These are phyloP conservation scores for Folsomia manolachei DNA, from an alignment of 2,888 invertebrate genomes.

Conservation along the genomic window DNA sequence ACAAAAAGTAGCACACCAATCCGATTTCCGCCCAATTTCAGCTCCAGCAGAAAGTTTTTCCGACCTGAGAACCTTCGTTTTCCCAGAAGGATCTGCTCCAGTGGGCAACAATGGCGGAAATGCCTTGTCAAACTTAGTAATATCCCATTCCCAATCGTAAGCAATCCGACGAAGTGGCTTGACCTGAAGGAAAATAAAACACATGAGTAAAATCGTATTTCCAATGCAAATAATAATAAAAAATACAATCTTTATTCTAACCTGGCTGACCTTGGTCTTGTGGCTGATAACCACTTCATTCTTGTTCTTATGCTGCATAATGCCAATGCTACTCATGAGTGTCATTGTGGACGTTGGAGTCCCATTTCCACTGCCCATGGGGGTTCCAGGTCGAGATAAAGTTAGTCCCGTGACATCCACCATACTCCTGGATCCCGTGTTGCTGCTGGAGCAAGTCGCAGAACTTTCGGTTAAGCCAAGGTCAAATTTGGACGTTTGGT, in stretches of 20 bases:
- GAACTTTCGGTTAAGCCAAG: neutral
- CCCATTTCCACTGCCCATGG: neutral
- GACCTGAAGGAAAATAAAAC: neutral
- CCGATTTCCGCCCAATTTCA: slow-evolving; percentile 18
- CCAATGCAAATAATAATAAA: neutral
- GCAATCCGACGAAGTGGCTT: slow-evolving; percentile 3
- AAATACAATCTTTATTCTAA: neutral
- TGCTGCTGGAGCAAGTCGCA: too few species aligned
- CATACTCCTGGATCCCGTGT: neutral
- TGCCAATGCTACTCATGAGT: neutral
- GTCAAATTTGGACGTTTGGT: neutral
- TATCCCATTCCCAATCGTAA: slow-evolving; percentile 26
- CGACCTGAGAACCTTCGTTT: slow-evolving; percentile 8
- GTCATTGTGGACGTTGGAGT: neutral
- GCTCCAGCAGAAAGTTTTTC: slow-evolving; percentile 12
- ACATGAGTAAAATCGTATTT: neutral
- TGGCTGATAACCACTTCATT: neutral
- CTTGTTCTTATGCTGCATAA: too few species aligned
- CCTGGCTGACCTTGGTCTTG: slow-evolving; percentile 17
- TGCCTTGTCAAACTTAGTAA: slow-evolving; percentile 17
- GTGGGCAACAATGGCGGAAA: neutral
- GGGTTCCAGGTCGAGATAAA: neutral
- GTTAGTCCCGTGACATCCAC: neutral
- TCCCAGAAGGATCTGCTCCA: neutral
- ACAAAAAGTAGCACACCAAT: slow-evolving; percentile 10